Base-by-base conservation (phyloP, 2,888 invertebrate species). In the Pollenia amentaria region DNA sequence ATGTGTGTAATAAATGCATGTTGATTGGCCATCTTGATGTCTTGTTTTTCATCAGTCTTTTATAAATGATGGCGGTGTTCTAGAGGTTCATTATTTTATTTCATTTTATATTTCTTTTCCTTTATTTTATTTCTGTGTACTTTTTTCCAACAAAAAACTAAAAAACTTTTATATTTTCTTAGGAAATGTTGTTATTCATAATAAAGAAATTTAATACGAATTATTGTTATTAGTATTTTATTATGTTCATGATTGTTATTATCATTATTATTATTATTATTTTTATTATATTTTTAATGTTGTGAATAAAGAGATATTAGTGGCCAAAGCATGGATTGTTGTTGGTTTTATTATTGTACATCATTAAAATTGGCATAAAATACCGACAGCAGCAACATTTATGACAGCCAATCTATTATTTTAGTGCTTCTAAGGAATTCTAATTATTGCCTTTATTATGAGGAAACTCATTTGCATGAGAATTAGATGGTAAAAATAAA, bases 191-290 rank as follows among this genome's bases (percentile, higher is more conserved):
- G 84, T 85, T 84, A 83, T 78, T 79, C 69, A 73, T 88, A 88
- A 88, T 88, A 88, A 88, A 88, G 88, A 88, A 88, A 88, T 87
- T 88, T 88, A 84, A 81, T 84, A 73, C 57, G 81, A 69, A 84
- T 87, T 87, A 80, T 87, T 84, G 67, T 87, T 85, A 81, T 85
- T 78, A 84, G 42, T 69, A 73, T 78, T 79, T 84, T 84, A 78
- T 84, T 84, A 78, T 67, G 72, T 44, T 6, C 64, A 70, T 83
- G 62, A 53, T 62, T 69, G 18, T 62, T 65, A 60, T 57, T 44
- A n/a, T 64, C 29, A 29, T 55, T 77, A 21, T 64, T 72, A 64
- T 77, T 55, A 44, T 46, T 80, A 44, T 69, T 69, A 10, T 53
- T 53, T 73, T 73, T 51, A 73, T 73, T 65, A 51, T 60, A 40